A percentile compares a stretch with the other conserved stretches of the same genome.
Conservation (phyloP, 1,140 invertebrate genomes). For the Metaphire vulgaris region DNA sequence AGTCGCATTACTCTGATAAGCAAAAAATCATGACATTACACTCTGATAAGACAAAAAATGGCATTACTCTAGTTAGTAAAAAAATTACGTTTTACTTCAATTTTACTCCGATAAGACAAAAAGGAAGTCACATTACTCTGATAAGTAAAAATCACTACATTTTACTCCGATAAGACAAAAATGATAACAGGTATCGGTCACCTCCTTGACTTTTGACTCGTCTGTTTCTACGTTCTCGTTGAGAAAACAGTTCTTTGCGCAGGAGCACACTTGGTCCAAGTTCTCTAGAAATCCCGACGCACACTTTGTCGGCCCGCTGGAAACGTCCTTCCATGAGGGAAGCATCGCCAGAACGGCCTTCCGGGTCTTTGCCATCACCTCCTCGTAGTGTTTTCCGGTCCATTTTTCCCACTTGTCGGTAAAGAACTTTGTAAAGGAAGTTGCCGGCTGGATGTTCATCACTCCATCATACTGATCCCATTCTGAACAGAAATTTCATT, state of each 20-base stretch:
- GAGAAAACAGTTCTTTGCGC: neutral
- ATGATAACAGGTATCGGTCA: too few relatives aligned
- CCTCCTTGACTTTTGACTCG: neutral
- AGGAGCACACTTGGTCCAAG: neutral
- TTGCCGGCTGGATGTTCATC: neutral
- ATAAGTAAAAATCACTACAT: too few relatives aligned
- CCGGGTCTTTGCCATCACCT: neutral
- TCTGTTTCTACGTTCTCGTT: neutral
- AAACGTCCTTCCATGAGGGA: neutral
- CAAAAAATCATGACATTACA: too few relatives aligned
- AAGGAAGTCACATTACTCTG: too few relatives aligned
- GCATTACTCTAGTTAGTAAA: too few relatives aligned
- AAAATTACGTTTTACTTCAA: too few relatives aligned
- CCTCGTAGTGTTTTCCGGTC: neutral
- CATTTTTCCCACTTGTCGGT: neutral
- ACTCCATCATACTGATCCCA: neutral
- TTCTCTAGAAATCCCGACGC: neutral
- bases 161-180: too few relatives aligned
- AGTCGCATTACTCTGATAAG: too few relatives aligned
- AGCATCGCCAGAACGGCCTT: neutral
- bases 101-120: too few relatives aligned
- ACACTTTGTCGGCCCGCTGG: neutral
- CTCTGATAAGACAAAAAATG: too few relatives aligned
- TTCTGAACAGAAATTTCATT: neutral
- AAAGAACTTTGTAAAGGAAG: neutral